Conservation (phyloP, 2,888 invertebrate genomes). For the Acrobasis repandana region DNA sequence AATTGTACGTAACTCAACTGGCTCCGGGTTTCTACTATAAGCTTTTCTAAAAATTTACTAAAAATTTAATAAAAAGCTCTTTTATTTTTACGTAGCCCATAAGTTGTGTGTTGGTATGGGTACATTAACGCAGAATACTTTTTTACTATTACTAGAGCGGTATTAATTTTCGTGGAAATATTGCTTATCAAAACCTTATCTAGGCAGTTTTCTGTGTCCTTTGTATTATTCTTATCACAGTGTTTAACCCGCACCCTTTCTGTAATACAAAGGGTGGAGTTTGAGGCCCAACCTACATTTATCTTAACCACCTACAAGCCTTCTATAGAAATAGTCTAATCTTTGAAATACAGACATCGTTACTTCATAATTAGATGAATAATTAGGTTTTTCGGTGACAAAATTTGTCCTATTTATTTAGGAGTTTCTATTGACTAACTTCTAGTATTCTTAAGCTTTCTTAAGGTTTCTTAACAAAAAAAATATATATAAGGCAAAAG, state of each 20-base stretch:
- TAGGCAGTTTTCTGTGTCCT: conserved; percentile 17
- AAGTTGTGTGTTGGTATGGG: too few relatives aligned
- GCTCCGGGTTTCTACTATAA: too few relatives aligned
- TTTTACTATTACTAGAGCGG: too few relatives aligned
- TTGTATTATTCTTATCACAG: conserved; percentile 30
- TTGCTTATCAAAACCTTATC: conserved; percentile 16
- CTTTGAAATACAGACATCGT: background rate
- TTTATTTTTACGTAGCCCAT: too few relatives aligned
- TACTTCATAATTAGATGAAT: background rate
- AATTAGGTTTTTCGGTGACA: background rate
- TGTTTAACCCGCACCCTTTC: conserved; percentile 30
- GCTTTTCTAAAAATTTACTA: too few relatives aligned
- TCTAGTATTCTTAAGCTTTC: too few relatives aligned
- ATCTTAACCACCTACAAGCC: conserved; percentile 1
- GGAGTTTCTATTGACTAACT: background rate
- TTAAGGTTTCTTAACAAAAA: too few relatives aligned
- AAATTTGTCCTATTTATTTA: background rate
- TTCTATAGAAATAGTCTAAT: background rate
- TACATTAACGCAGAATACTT: too few relatives aligned
- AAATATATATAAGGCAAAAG: too few relatives aligned
- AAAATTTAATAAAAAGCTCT: too few relatives aligned
- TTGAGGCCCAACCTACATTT: conserved; percentile 16
- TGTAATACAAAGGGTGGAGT: conserved; percentile 25
- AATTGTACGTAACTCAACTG: too few relatives aligned
- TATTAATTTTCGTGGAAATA: background rate